Evolutionary conservation across 2,888 invertebrate genomes (phyloP), one percentile per base, ranked within the genome.

Genomic region (Lysandra bellargus): DNA sequence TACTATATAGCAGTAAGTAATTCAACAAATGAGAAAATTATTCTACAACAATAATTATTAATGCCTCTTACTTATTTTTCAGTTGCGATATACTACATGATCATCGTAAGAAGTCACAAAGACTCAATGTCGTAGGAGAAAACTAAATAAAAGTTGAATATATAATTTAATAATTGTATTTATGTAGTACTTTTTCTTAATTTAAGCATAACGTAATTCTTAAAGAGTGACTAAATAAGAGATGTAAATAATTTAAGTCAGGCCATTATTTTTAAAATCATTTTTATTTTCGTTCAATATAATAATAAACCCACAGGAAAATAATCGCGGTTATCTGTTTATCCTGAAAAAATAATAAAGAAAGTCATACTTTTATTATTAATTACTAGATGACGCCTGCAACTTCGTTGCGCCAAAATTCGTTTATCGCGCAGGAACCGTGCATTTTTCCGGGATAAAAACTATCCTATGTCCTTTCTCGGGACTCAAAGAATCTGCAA

Each of bases 31-130:
- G 53, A 53, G 53, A 53, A 14, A 4, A 14, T 14, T 53, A 14
- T 53, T 44, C 40, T 7, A 44, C 6, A 44, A 44, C 0, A 44
- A 44, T 44, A 44, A 9, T 44, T 74, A 44, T 9, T 49, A 69
- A 60, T 57, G 7, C 6, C 37, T 77, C 44, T 78, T 1, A 74
- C 79, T 74, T 30, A 78, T 77, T 80, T 88, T 88, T 80, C 85
- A 88, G 88, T 86, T 76, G 81, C 83, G 79, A 30, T 85, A 6
- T 87, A 87, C 81, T 86, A 85, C 78, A 72, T 87, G 78, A 69
- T 86, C 30, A 83, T 88, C 2, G 84, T 88, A 23, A 87, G 85
- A 73, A 87, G 87, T 80, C 84, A 83, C 77, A 82, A 81, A 78
- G 80, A 82, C 1, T 49, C 75, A 30, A 85, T 84, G 83, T 78